Conservation (phyloP, 2,888 invertebrate genomes). For the Archips xylosteana region DNA sequence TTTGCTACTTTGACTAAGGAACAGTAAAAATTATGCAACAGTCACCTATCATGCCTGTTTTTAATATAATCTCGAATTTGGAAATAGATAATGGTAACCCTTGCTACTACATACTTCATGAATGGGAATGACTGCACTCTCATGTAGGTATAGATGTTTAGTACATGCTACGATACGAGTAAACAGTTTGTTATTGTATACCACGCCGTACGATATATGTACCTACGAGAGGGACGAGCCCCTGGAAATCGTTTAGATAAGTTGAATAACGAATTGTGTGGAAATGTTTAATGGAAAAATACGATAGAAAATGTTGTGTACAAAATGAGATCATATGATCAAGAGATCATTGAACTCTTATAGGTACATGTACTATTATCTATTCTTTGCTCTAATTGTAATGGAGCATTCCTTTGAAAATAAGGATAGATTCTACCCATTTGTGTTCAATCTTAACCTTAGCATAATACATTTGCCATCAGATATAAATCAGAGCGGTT, state of each 20-base stretch:
- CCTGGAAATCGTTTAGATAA: conserved; percentile 3
- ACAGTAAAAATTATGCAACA: no score
- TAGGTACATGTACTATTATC: not conserved
- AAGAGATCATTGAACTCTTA: not conserved
- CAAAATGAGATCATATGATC: not conserved
- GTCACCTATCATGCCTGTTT: not conserved
- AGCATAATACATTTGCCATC: no score
- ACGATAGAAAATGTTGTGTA: not conserved
- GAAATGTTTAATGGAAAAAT: not conserved
- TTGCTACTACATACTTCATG: conserved; percentile 1
- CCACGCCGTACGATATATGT: not conserved
- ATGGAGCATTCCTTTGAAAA: not conserved
- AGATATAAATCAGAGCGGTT: no score
- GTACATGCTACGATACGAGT: conserved; percentile 6
- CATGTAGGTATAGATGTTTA: not conserved
- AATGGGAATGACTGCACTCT: conserved; percentile 5
- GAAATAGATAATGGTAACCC: not conserved
- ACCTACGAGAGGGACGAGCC: conserved; percentile 7
- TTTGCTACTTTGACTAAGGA: no score
- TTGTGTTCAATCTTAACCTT: no score
- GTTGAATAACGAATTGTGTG: not conserved
- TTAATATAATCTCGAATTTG: not conserved
- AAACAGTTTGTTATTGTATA: conserved; percentile 7
- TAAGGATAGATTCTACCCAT: no score
- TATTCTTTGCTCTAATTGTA: not conserved